phyloP scores from a whole-genome alignment of 2,797 vertebrate genomes.

The Coccyzus lansbergi region DNA sequence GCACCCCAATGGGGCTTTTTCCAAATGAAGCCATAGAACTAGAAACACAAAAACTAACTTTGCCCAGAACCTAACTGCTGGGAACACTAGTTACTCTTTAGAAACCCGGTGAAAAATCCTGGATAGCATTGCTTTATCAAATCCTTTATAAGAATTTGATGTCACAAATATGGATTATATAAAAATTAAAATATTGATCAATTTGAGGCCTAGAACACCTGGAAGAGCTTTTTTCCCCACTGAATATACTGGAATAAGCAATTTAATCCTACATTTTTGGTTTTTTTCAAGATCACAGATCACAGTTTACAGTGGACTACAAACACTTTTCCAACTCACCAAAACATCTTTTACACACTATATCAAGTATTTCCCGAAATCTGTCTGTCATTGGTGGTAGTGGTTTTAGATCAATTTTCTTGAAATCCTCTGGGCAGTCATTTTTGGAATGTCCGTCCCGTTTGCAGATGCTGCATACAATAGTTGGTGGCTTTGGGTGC shows the following conservation, averaged over 20 bases:
- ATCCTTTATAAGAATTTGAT: neutral
- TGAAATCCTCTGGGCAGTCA: conserved; percentile 98
- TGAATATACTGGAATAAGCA: neutral
- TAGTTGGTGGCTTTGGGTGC: conserved; percentile 88
- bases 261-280: neutral
- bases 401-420: conserved; percentile 95
- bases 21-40: neutral
- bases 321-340: conserved; percentile 77
- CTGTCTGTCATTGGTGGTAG: conserved; percentile 91
- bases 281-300: neutral
- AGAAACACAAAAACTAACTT: neutral
- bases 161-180: neutral
- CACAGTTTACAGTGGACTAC: neutral
- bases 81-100: neutral
- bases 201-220: neutral
- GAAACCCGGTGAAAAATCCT: neutral
- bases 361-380: conserved; percentile 94
- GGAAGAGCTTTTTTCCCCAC: neutral
- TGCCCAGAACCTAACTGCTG: neutral
- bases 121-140: neutral
- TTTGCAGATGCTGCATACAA: conserved; percentile 99
- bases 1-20: neutral
- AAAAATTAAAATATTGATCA: neutral
- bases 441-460: conserved; percentile 96
- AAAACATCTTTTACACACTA: conserved; percentile 92